phyloP scores from a whole-genome alignment of 2,888 invertebrate genomes.

The Sycophila texana region DNA sequence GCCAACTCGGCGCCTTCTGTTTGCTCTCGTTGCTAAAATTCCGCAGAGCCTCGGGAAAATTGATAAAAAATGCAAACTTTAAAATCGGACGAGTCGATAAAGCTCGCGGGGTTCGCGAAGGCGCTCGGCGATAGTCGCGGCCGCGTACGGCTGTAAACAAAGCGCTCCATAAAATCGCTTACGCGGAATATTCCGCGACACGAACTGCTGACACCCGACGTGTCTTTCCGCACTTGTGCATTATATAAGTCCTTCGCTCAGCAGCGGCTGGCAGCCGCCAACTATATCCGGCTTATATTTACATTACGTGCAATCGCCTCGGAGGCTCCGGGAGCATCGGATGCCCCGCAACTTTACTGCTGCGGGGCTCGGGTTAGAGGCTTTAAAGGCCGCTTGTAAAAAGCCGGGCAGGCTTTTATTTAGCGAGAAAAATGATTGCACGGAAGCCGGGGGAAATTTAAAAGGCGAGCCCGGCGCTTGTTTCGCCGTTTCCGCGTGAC shows the following conservation, averaged over 20 bases:
- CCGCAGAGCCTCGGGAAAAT: conserved; percentile 13
- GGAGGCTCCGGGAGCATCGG: no score
- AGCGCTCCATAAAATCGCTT: conserved; percentile 33
- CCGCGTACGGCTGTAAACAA: conserved; percentile 37
- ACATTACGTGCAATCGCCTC: neutral
- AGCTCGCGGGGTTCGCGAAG: neutral
- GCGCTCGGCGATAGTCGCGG: neutral
- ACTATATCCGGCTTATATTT: neutral
- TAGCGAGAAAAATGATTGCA: no score
- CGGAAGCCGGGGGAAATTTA: no score
- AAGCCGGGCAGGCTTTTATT: no score
- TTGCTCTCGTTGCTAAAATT: conserved; percentile 7
- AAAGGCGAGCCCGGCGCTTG: no score
- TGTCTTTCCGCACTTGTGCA: conserved; percentile 4
- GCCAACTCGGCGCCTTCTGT: neutral
- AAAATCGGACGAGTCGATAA: neutral
- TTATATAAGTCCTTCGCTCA: no score
- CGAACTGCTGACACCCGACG: conserved; percentile 46
- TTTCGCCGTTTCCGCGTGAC: no score
- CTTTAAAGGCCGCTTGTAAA: no score
- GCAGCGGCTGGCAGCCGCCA: neutral
- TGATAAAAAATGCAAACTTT: neutral
- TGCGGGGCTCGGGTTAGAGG: neutral
- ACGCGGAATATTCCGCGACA: conserved; percentile 43
- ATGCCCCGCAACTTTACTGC: neutral